Percentiles rank a stretch among this genome's conserved stretches.
Evolutionary conservation across 2,113 vertebrate species (phyloP).

Genomic region (Takifugu flavidus): DNA sequence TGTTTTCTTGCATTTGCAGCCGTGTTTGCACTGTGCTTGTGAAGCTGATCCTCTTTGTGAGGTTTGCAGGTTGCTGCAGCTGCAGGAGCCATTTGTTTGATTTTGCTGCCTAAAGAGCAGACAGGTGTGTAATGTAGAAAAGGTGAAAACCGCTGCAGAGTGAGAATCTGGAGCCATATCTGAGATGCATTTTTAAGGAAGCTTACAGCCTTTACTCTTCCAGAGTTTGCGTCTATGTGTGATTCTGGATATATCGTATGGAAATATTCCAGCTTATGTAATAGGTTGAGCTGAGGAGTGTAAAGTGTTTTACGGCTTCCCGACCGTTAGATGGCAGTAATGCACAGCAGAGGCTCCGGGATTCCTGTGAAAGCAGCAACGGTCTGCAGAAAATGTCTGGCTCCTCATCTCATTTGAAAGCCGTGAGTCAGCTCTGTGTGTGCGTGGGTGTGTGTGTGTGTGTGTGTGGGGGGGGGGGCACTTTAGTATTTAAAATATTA

Average conservation of each 20-base stretch:
- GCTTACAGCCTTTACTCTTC: no score
- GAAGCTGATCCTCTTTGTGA: conserved; percentile 64
- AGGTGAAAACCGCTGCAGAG: conserved; percentile 2
- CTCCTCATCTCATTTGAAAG: conserved; percentile 14
- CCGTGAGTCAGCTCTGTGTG: conserved; percentile 52
- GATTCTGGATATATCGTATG: no score
- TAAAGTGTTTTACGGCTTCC: conserved; percentile 9
- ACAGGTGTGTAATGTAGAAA: conserved; percentile 60
- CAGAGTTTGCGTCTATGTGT: no score
- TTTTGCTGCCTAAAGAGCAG: conserved; percentile 38
- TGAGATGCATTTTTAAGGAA: no score
- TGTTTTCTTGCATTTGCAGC: conserved; percentile 46
- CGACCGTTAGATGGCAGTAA: conserved; percentile 79
- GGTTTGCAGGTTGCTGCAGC: conserved; percentile 69
- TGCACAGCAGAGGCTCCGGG: conserved; percentile 50
- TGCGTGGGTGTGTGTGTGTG: neutral
- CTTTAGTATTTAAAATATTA: neutral
- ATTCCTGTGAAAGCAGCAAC: conserved; percentile 1
- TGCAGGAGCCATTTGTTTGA: conserved; percentile 65
- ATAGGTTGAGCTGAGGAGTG: neutral
- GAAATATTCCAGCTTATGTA: neutral
- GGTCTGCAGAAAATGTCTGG: conserved; percentile 18
- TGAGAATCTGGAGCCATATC: no score
- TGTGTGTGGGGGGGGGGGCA: neutral
- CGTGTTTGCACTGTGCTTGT: conserved; percentile 58